Percentiles rank a stretch among this genome's conserved stretches.
Conservation (phyloP, 2,888 invertebrate species). For the Automeris io region DNA sequence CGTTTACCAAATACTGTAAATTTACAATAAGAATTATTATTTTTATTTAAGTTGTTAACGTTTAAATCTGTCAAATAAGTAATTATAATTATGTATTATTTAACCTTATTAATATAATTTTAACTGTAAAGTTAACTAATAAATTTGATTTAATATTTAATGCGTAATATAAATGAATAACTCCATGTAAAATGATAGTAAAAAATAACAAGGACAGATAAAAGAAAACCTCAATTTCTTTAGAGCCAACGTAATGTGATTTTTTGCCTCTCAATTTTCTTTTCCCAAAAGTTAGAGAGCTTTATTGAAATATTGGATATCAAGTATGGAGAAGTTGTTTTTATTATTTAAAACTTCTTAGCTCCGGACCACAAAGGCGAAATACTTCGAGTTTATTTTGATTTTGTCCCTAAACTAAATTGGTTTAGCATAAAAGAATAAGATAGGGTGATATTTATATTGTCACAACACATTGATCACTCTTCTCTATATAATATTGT, state of each 20-base stretch:
- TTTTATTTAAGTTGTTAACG: too few relatives aligned
- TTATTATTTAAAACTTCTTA: slow-evolving; percentile 61
- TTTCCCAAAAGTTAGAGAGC: slow-evolving; percentile 57
- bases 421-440: slow-evolving; percentile 39
- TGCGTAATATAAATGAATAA: too few relatives aligned
- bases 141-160: too few relatives aligned
- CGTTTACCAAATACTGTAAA: too few relatives aligned
- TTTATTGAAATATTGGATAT: slow-evolving; percentile 74
- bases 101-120: too few relatives aligned
- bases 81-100: too few relatives aligned
- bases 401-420: slow-evolving; percentile 41
- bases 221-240: slow-evolving; percentile 6
- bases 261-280: slow-evolving; percentile 66
- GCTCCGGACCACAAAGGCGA: slow-evolving; percentile 34
- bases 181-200: too few relatives aligned
- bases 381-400: slow-evolving; percentile 51
- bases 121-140: too few relatives aligned
- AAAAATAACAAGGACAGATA: not conserved
- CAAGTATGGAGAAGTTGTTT: slow-evolving; percentile 66
- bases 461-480: slow-evolving; percentile 31
- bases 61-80: too few relatives aligned
- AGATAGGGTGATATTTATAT: slow-evolving; percentile 34
- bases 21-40: too few relatives aligned
- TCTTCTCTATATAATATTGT: too few relatives aligned
- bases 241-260: slow-evolving; percentile 67